A percentile compares a stretch with the other conserved stretches of the same genome.
phyloP scores from a whole-genome alignment of 2,113 vertebrate genomes.

The Triplophysa dalaica region DNA sequence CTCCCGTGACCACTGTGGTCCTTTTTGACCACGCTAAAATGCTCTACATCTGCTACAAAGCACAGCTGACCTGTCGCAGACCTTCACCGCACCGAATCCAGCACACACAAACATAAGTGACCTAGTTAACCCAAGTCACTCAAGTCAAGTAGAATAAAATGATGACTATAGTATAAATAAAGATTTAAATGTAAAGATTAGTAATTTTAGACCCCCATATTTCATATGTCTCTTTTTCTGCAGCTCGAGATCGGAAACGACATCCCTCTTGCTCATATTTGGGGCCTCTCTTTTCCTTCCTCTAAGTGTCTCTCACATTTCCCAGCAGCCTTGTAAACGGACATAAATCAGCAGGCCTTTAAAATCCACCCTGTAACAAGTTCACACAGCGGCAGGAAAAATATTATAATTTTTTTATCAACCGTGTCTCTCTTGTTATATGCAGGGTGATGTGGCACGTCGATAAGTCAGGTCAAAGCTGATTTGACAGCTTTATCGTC shows the following conservation, averaged over 20 bases:
- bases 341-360: constrained; percentile 22
- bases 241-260: neutral
- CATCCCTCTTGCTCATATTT: constrained; percentile 14
- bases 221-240: constrained; percentile 2
- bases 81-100: neutral
- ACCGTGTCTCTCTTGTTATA: neutral
- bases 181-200: no score
- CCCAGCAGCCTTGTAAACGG: constrained; percentile 1
- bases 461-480: constrained; percentile 62
- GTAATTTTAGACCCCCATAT: neutral
- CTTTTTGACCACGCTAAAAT: constrained; percentile 6
- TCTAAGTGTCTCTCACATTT: neutral
- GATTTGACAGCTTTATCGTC: constrained; percentile 68
- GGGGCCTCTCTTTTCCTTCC: constrained; percentile 6
- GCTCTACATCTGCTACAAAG: constrained; percentile 13
- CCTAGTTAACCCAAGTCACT: neutral
- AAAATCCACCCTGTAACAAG: neutral
- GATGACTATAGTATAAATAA: no score
- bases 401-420: neutral
- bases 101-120: neutral
- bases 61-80: constrained; percentile 6
- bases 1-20: constrained; percentile 8
- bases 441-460: constrained; percentile 52
- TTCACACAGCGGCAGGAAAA: constrained; percentile 27
- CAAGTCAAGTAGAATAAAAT: neutral